Evolutionary conservation across 2,797 vertebrate species (phyloP), one percentile per base, ranked within the genome.

Genomic region (Phrynocephalus vlangalii): DNA sequence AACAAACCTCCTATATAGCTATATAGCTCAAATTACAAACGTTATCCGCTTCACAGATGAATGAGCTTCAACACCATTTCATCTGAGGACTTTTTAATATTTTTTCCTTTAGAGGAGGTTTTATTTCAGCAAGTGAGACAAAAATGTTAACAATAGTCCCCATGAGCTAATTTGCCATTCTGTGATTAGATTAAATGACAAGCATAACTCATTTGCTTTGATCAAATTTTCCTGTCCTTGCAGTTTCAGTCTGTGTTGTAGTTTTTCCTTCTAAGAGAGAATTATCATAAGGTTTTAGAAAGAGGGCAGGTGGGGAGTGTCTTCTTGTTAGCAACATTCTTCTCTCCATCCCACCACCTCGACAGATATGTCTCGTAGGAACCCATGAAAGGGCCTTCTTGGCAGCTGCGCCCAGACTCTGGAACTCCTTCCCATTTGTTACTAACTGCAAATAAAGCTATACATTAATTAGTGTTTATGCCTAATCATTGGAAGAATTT

Each of bases 71-170:
- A 88, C 26, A 73, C 10, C 68, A 60, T 0, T 0, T 44, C 85
- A 79, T 75, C 89, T 33, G 77, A 30, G 16, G 79, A 22, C 73
- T 71, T 71, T 88, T 85, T 92, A 26, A 22, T 70, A n/a, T 22
- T 90, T 85, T 72, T 81, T 11, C 26, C 91, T 88, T 73, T 22
- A 44, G n/a, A 67, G 78, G 86, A 9, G 3, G 63, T 72, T 0
- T 0, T 2, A 48, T 85, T 88, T 90, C 79, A 91, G 78, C 52
- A 80, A 52, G 20, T 60, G 9, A 52, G 60, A 66, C 33, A 28
- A 38, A 22, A 76, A 82, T 26, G 48, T 52, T 33, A 30, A 56
- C 28, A 67, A 76, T 56, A 33, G 33, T 78, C 2, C 68, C 81
- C 28, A 70, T 87, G 72, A 50, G 44, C 50, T 30, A 67, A 52